Evolutionary conservation across 64 coral and sea anemone genomes (phyloP).

Genomic region (Orbicella faveolata): DNA sequence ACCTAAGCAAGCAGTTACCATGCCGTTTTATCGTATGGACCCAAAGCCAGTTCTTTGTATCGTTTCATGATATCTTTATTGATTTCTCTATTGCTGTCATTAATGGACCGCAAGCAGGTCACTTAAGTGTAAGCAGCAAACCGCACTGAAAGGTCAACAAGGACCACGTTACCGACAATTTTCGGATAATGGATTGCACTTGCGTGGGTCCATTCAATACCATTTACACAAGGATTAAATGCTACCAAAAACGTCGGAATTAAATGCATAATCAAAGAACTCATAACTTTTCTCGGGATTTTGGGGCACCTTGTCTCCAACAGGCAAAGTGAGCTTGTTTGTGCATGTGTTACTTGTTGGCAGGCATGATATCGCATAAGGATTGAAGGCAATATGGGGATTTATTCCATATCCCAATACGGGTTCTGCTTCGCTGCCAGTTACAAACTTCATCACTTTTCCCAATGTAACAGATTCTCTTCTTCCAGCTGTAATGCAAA

Average conservation of each 20-base stretch:
- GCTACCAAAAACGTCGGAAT: slow-evolving; percentile 5
- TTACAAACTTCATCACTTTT: slow-evolving; percentile 21
- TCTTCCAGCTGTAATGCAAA: slow-evolving; percentile 27
- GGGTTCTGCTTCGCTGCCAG: slow-evolving; percentile 31
- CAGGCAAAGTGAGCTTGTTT: slow-evolving; percentile 32
- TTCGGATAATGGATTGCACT: too few species aligned
- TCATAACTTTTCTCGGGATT: not conserved
- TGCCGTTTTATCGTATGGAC: too few species aligned
- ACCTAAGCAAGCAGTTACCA: too few species aligned
- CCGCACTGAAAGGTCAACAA: too few species aligned
- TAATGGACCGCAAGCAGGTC: too few species aligned
- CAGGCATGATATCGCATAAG: slow-evolving; percentile 4
- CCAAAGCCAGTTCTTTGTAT: too few species aligned
- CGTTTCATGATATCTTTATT: too few species aligned
- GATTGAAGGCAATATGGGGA: slow-evolving; percentile 9
- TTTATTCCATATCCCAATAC: slow-evolving; percentile 20
- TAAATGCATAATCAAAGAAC: slow-evolving; percentile 49
- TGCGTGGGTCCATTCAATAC: too few species aligned
- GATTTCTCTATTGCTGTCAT: too few species aligned
- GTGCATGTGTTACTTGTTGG: slow-evolving; percentile 49
- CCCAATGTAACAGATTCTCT: not conserved
- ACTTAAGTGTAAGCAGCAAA: too few species aligned
- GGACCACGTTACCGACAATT: too few species aligned
- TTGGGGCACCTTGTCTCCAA: not conserved
- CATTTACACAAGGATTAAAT: too few species aligned